Evolutionary conservation across 2,797 vertebrate genomes (phyloP).

Genomic region (Peromyscus melanophrys): DNA sequence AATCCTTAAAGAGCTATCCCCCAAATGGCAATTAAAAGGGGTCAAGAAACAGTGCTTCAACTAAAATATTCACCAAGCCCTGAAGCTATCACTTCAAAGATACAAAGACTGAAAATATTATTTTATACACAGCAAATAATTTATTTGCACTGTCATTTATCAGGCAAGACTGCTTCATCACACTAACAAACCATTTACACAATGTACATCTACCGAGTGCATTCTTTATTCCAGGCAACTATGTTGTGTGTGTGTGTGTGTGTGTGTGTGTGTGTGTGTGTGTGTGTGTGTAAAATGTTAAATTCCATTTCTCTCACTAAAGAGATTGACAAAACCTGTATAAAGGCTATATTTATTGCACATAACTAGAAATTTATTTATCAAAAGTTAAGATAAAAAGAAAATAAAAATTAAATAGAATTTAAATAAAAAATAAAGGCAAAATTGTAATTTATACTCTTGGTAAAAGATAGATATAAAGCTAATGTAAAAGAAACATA

Average conservation of each 20-base stretch:
- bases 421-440: slow-evolving; percentile 60
- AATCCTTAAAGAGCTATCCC: slow-evolving; percentile 50
- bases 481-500: slow-evolving; percentile 63
- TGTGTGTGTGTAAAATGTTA: neutral
- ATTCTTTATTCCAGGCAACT: slow-evolving; percentile 42
- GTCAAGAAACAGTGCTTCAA: slow-evolving; percentile 61
- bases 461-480: slow-evolving; percentile 48
- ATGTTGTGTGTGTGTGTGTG: no score
- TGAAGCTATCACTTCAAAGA: slow-evolving; percentile 63
- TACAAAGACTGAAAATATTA: slow-evolving; percentile 64
- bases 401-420: slow-evolving; percentile 41
- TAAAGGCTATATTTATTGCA: neutral
- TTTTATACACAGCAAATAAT: slow-evolving; percentile 66
- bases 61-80: slow-evolving; percentile 64
- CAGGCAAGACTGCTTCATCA: slow-evolving; percentile 33
- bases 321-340: neutral
- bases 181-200: slow-evolving; percentile 53
- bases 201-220: slow-evolving; percentile 49
- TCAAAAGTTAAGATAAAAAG: slow-evolving; percentile 61
- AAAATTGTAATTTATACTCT: slow-evolving; percentile 64
- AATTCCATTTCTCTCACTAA: slow-evolving; percentile 46
- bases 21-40: slow-evolving; percentile 59
- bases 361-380: slow-evolving; percentile 52
- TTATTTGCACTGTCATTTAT: slow-evolving; percentile 59
- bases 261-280: no score